Base-by-base conservation (phyloP, 2,888 invertebrate genomes). In the Hydropsyche betteni region DNA sequence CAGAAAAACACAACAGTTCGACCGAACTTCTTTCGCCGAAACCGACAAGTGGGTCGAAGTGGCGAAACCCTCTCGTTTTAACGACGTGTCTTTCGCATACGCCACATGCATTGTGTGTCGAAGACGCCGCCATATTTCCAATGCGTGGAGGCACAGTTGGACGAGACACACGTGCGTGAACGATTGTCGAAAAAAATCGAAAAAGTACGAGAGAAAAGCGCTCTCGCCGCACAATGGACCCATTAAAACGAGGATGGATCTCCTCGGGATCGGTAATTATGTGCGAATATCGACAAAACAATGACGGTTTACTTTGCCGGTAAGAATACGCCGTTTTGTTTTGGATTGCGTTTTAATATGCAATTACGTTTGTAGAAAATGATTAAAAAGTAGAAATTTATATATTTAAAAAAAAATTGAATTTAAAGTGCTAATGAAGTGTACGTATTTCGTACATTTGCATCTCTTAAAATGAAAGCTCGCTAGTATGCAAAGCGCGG, bases 41-140 rank as follows among this genome's bases (percentile, higher is more conserved):
- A 24, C 24, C 36, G 64, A 55, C n/a, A 64, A 33, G 64, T 64
- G 34, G 64, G 64, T 64, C 64, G n/a, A 64, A 36, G 14, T 64
- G 64, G 64, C 64, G 64, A 64, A 64, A 64, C 55, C 55, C 16
- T 51, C 51, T 55, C 16, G 55, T n/a, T 55, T n/a, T 16, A 14
- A 16, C 55, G 44, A 44, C 44, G 44, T 10, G 44, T 44, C 44
- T 44, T 44, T 44, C 44, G 44, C 44, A 44, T 10, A 8, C 44
- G 44, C 10, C 44, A 10, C 3, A 44, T 44, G 24, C 10, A 44
- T 44, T 10, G 44, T 44, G 10, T 10, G 44, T 44, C 44, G 44
- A 44, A 44, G 7, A 10, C 4, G 44, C 44, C 10, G 6, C 6
- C 44, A 10, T 44, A 44, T 44, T 44, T 61, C 61, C 61, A 16